A percentile compares a stretch with the other conserved stretches of the same genome.
These are phyloP conservation scores for Hyla sarda DNA, from an alignment of 2,113 vertebrate genomes.

Conservation along the genomic window DNA sequence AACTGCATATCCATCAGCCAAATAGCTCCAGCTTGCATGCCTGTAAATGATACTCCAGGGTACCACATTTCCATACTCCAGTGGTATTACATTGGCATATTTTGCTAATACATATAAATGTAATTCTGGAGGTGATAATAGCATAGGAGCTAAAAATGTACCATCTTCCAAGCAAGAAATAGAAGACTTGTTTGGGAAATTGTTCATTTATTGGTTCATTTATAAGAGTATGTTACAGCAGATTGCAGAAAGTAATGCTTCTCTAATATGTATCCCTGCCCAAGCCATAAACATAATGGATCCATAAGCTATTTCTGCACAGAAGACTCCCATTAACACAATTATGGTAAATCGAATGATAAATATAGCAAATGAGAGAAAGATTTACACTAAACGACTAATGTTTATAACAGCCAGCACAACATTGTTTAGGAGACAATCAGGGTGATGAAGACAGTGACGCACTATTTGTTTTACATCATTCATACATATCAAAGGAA, in stretches of 20 bases:
- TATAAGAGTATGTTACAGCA: background rate
- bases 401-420: background rate
- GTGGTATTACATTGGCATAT: background rate
- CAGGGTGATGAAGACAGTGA: background rate
- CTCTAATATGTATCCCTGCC: background rate
- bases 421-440: background rate
- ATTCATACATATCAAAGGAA: too few relatives aligned
- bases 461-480: background rate
- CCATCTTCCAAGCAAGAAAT: background rate
- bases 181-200: background rate
- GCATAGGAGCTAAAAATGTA: too few relatives aligned
- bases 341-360: background rate
- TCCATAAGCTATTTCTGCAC: background rate
- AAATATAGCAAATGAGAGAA: constrained; percentile 6
- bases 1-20: too few relatives aligned
- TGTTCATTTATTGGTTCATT: background rate
- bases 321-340: constrained; percentile 1
- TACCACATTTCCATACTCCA: background rate
- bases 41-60: background rate
- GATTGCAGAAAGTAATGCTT: too few relatives aligned
- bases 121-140: background rate
- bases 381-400: background rate
- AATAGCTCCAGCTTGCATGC: background rate
- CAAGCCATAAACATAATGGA: background rate
- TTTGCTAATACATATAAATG: background rate